phyloP scores from a whole-genome alignment of 2,888 invertebrate genomes.

The Limnephilus auricula region DNA sequence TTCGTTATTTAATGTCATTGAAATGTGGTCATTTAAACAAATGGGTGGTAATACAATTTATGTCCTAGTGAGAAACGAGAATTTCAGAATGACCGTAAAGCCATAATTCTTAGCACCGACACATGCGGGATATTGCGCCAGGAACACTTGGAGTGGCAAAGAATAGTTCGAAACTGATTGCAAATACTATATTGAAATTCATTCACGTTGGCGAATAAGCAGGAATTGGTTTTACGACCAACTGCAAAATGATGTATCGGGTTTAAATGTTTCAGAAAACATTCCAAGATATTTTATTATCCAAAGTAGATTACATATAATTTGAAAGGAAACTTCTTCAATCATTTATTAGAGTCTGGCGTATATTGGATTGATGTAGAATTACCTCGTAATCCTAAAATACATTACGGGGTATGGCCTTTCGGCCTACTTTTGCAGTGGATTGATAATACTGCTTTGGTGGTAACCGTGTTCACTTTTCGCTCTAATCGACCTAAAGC shows the following conservation, averaged over 20 bases:
- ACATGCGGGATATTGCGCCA: not conserved
- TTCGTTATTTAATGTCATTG: not conserved
- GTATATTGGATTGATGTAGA: not conserved
- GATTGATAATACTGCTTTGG: not conserved
- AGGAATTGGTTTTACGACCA: not conserved
- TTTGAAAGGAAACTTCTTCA: not conserved
- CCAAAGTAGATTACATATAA: not conserved
- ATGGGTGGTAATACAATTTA: not conserved
- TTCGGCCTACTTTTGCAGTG: not conserved
- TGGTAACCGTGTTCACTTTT: not conserved
- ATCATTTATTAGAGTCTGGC: not conserved
- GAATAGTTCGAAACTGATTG: not conserved
- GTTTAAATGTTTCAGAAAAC: not conserved
- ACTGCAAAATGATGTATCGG: not conserved
- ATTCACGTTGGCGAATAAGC: not conserved
- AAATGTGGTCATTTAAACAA: not conserved
- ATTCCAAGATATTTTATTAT: not conserved
- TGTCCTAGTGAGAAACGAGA: not conserved
- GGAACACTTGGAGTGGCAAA: slow-evolving; percentile 2
- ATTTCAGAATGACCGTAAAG: not conserved
- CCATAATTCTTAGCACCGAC: slow-evolving; percentile 2
- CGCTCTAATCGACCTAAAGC: not conserved
- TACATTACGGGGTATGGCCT: not conserved
- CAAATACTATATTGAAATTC: not conserved
- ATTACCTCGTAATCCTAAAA: not conserved